Conservation (phyloP, 2,888 invertebrate species). For the Gibbula magus region DNA sequence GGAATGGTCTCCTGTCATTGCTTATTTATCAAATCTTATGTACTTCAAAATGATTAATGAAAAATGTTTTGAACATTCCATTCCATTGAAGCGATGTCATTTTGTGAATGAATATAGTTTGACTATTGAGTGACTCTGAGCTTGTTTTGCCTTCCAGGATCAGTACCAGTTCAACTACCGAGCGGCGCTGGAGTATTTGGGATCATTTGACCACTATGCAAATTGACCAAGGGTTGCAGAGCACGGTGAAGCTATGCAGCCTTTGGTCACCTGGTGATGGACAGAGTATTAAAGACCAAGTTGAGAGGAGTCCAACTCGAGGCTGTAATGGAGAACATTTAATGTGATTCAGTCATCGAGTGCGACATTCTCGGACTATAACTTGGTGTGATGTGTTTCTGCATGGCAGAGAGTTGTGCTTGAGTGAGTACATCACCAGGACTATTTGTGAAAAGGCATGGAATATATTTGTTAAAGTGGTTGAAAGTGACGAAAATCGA, state of each 20-base stretch:
- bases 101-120: not conserved
- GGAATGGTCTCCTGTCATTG: too few relatives aligned
- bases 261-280: conserved; percentile 22
- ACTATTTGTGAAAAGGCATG: not conserved
- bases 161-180: conserved; percentile 99
- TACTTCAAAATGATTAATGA: too few relatives aligned
- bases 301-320: conserved; percentile 1
- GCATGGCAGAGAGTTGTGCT: not conserved
- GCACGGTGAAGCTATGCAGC: conserved; percentile 30
- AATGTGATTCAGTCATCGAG: not conserved
- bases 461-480: conserved; percentile 11
- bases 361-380: not conserved
- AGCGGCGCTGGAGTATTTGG: conserved; percentile 97
- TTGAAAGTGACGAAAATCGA: not conserved
- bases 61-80: too few relatives aligned
- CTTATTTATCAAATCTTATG: too few relatives aligned
- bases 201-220: conserved; percentile 91
- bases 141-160: conserved; percentile 78
- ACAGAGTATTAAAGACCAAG: not conserved
- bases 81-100: too few relatives aligned
- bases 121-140: not conserved
- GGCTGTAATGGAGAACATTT: not conserved
- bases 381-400: conserved; percentile 2
- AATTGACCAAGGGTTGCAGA: conserved; percentile 48
- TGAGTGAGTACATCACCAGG: conserved; percentile 2